These are phyloP conservation scores for Amazona finschi DNA, from an alignment of 2,797 vertebrate genomes.

Conservation along the genomic window DNA sequence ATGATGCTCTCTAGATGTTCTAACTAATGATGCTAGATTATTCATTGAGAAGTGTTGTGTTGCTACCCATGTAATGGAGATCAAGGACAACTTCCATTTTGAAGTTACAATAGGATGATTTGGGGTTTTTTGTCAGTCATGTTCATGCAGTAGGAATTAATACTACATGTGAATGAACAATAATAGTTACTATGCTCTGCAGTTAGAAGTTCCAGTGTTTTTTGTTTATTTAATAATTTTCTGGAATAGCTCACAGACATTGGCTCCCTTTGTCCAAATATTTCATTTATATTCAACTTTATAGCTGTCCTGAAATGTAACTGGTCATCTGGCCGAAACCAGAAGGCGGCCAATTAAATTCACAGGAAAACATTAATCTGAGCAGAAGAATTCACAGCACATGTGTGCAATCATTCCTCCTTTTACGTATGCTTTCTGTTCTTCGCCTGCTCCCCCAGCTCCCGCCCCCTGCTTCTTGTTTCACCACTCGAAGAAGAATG, in stretches of 20 bases:
- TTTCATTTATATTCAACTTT: conserved; percentile 62
- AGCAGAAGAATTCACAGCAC: conserved; percentile 60
- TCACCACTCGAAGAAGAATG: not conserved
- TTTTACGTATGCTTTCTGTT: conserved; percentile 45
- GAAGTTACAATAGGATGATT: not conserved
- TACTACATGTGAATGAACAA: not conserved
- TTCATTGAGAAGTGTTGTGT: not conserved
- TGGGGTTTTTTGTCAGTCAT: not conserved
- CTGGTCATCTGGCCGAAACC: conserved; percentile 58
- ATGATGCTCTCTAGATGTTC: not conserved
- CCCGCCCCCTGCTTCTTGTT: not conserved
- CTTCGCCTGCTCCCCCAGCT: conserved; percentile 37
- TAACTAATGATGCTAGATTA: not conserved
- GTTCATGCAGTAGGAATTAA: not conserved
- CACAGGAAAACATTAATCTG: conserved; percentile 75
- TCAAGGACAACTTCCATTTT: not conserved
- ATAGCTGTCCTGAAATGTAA: conserved; percentile 49
- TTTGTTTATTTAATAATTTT: conserved; percentile 62
- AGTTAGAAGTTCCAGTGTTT: conserved; percentile 34
- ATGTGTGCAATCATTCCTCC: conserved; percentile 61
- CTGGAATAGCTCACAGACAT: conserved; percentile 57
- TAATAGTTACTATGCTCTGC: not conserved
- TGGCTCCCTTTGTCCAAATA: conserved; percentile 53
- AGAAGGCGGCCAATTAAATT: conserved; percentile 64
- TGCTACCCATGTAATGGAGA: not conserved